These are phyloP conservation scores for Psammodynastes pulverulentus DNA, from an alignment of 2,113 vertebrate genomes.

Conservation along the genomic window DNA sequence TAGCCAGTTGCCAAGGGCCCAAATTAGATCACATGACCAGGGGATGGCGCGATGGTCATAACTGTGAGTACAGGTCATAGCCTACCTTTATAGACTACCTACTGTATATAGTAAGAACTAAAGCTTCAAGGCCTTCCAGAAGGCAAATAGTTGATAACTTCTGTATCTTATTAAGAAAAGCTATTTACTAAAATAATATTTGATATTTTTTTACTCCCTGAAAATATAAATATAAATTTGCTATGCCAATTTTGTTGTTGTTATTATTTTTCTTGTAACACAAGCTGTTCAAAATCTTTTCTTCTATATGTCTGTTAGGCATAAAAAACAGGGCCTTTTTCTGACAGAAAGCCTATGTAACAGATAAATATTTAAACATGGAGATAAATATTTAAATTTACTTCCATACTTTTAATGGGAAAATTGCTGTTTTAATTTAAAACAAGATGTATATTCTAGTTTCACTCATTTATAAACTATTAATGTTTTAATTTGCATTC, in stretches of 20 bases:
- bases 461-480: slow-evolving; percentile 62
- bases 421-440: slow-evolving; percentile 53
- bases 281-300: slow-evolving; percentile 16
- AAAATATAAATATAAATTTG: slow-evolving; percentile 29
- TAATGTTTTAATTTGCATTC: slow-evolving; percentile 66
- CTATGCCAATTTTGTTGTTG: background rate
- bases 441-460: slow-evolving; percentile 36
- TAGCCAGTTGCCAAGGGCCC: background rate
- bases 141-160: background rate
- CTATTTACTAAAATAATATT: slow-evolving; percentile 25
- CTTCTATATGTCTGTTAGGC: background rate
- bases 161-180: background rate
- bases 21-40: background rate
- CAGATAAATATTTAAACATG: slow-evolving; percentile 44
- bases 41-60: background rate
- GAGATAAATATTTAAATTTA: slow-evolving; percentile 37
- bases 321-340: slow-evolving; percentile 8
- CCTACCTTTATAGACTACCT: background rate
- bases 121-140: background rate
- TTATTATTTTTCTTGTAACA: slow-evolving; percentile 36
- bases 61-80: background rate
- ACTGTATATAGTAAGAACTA: background rate
- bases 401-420: slow-evolving; percentile 24
- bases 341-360: slow-evolving; percentile 22
- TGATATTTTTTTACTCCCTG: slow-evolving; percentile 20